Percentiles rank a stretch among this genome's conserved stretches.
Evolutionary conservation across 1,140 invertebrate genomes (phyloP).

Genomic region (Olivierus martensii): DNA sequence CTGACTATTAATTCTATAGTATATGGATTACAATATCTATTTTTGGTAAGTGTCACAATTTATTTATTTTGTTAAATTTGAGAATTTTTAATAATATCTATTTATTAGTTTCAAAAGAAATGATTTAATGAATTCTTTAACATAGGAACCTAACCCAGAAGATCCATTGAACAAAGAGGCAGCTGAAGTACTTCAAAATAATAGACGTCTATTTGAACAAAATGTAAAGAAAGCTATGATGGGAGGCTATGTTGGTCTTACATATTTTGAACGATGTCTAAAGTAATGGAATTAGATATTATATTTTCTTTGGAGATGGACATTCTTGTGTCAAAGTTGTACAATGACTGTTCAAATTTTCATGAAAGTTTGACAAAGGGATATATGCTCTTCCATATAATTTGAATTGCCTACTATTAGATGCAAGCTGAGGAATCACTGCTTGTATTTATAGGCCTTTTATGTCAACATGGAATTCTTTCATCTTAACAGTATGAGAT

Average conservation of each 20-base stretch:
- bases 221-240: conserved; percentile 89
- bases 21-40: conserved; percentile 94
- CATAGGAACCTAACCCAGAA: conserved; percentile 92
- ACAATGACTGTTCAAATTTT: too few species aligned
- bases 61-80: neutral
- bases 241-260: conserved; percentile 81
- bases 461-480: too few species aligned
- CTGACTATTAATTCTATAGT: conserved; percentile 96
- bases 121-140: conserved; percentile 2
- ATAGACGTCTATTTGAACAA: conserved; percentile 84
- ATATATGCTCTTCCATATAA: too few species aligned
- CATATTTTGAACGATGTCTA: conserved; percentile 88
- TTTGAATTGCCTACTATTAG: too few species aligned
- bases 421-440: too few species aligned
- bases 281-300: conserved; percentile 49
- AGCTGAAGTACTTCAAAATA: conserved; percentile 91
- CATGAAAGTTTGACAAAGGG: too few species aligned
- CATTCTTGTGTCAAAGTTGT: too few species aligned
- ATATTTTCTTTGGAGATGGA: too few species aligned
- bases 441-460: too few species aligned
- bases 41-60: conserved; percentile 55
- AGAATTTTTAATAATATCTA: neutral
- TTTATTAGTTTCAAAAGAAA: conserved; percentile 6
- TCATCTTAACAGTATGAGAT: too few species aligned
- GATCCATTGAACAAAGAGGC: conserved; percentile 98